A percentile compares a stretch with the other conserved stretches of the same genome.
phyloP scores from a whole-genome alignment of 2,113 vertebrate species.

The Paracanthobrama guichenoti region DNA sequence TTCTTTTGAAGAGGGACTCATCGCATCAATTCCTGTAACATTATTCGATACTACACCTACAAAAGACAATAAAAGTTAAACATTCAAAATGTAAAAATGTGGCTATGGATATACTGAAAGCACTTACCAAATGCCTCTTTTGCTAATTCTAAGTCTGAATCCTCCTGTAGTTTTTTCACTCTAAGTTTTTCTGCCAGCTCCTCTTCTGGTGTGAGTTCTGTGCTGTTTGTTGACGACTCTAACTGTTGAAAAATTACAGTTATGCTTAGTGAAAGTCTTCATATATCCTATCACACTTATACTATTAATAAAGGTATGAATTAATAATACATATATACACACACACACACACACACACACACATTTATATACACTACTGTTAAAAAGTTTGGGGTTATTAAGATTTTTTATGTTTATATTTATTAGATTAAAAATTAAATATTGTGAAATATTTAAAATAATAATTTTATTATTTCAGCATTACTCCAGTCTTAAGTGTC shows the following conservation, averaged over 20 bases:
- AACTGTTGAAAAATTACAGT: constrained; percentile 63
- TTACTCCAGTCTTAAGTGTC: no score
- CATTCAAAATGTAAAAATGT: not conserved
- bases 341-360: no score
- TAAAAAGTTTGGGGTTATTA: no score
- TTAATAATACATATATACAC: not conserved
- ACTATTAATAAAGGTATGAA: not conserved
- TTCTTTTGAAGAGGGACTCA: constrained; percentile 94
- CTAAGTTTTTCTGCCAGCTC: constrained; percentile 87
- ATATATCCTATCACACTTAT: not conserved
- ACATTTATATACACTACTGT: no score
- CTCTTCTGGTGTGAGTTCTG: constrained; percentile 83
- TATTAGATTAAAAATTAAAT: no score
- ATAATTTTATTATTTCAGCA: no score
- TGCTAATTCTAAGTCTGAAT: constrained; percentile 90
- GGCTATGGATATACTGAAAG: not conserved
- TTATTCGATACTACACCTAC: constrained; percentile 78
- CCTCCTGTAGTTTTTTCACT: constrained; percentile 92
- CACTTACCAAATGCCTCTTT: constrained; percentile 93
- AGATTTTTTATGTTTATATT: no score
- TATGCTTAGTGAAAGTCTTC: not conserved
- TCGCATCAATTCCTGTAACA: constrained; percentile 90
- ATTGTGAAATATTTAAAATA: no score
- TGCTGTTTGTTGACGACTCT: constrained; percentile 76
- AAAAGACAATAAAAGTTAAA: constrained; percentile 47